Conservation (phyloP, 2,113 vertebrate species). For the Sinocyclocheilus maitianheensis region DNA sequence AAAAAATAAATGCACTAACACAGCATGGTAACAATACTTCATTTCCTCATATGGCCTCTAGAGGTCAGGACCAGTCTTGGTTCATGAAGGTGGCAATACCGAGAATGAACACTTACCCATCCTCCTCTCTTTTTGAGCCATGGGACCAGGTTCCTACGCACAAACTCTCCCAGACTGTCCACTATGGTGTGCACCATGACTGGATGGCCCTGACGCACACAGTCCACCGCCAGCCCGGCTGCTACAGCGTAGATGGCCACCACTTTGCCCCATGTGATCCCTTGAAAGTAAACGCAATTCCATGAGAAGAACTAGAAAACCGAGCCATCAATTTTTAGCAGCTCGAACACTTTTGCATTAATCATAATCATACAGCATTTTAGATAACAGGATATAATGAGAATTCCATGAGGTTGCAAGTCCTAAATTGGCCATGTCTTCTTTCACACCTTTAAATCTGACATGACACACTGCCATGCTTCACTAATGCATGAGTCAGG, state of each 20-base stretch:
- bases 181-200: constrained; percentile 86
- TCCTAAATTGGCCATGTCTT: background rate
- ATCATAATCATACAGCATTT: background rate
- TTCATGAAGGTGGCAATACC: background rate
- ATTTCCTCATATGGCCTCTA: constrained; percentile 14
- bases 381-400: background rate
- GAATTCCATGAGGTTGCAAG: background rate
- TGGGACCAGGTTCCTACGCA: constrained; percentile 83
- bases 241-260: constrained; percentile 91
- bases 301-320: background rate
- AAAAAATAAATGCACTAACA: background rate
- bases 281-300: constrained; percentile 63
- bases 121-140: constrained; percentile 92
- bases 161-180: constrained; percentile 92
- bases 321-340: background rate
- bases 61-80: background rate
- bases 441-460: constrained; percentile 53
- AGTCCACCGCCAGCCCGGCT: constrained; percentile 90
- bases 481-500: background rate
- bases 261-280: constrained; percentile 96
- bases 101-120: constrained; percentile 81
- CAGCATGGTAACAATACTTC: background rate
- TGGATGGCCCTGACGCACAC: constrained; percentile 84
- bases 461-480: background rate
- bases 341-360: background rate